Percentiles rank a stretch among this genome's conserved stretches.
Conservation (phyloP, 1,140 invertebrate genomes). For the Sarcophaga peregrina region DNA sequence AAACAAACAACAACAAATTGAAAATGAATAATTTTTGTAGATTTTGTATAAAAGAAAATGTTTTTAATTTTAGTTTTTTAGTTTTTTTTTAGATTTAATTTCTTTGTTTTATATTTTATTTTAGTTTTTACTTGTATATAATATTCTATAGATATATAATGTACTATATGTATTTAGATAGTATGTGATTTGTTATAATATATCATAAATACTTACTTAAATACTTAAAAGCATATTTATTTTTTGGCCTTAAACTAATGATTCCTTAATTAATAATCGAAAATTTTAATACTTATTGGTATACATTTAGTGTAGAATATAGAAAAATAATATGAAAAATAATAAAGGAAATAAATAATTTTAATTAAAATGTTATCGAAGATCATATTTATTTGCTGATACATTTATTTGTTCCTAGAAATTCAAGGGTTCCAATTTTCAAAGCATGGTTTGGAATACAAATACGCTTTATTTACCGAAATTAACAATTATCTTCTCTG, state of each 20-base stretch:
- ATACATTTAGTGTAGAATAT: neutral
- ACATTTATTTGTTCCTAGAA: no score
- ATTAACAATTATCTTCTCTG: no score
- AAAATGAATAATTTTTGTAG: neutral
- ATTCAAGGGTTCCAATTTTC: no score
- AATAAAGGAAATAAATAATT: neutral
- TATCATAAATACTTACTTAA: neutral
- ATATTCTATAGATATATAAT: no score
- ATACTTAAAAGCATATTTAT: conserved; percentile 2
- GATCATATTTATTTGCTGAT: no score
- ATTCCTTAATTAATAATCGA: neutral
- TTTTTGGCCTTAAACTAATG: conserved; percentile 9
- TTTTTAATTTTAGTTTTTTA: conserved; percentile 3
- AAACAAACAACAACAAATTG: conserved; percentile 23
- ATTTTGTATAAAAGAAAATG: conserved; percentile 17
- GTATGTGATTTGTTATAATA: conserved; percentile 22
- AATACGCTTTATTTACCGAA: no score
- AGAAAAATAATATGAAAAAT: neutral
- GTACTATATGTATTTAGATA: neutral
- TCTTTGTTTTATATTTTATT: neutral
- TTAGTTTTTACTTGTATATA: neutral
- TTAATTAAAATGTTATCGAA: neutral
- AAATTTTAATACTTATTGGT: neutral
- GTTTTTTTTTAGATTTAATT: neutral
- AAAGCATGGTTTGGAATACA: no score